phyloP scores from a whole-genome alignment of 2,797 vertebrate species.

The Rhyacichthys aspro region DNA sequence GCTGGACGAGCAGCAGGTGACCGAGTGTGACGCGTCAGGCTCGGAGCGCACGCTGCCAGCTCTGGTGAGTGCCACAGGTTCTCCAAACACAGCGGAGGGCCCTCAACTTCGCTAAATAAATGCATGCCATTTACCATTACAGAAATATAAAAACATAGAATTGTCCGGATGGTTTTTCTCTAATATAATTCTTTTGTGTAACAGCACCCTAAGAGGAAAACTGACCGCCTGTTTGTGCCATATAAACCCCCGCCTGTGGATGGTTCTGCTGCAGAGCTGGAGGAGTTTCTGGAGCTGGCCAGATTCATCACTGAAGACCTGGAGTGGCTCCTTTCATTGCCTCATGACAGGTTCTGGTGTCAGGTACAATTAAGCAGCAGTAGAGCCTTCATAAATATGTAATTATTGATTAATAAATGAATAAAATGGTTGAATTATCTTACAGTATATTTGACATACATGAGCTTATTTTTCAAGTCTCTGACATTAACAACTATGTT shows the following conservation, averaged over 20 bases:
- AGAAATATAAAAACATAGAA: no score
- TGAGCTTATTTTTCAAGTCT: no score
- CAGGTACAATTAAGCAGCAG: conserved; percentile 92
- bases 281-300: conserved; percentile 91
- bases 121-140: no score
- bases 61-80: conserved; percentile 80
- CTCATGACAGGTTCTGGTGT: conserved; percentile 98
- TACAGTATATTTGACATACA: no score
- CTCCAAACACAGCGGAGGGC: no score
- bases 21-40: conserved; percentile 78
- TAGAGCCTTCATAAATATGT: no score
- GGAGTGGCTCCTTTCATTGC: conserved; percentile 91
- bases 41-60: conserved; percentile 84
- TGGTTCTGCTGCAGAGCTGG: conserved; percentile 82
- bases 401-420: no score
- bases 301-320: conserved; percentile 91
- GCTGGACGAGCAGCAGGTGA: conserved; percentile 88
- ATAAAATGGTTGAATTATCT: no score
- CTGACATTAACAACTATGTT: no score
- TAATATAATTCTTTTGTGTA: conserved; percentile 3
- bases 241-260: conserved; percentile 86
- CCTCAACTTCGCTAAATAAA: no score
- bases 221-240: conserved; percentile 89
- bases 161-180: no score
- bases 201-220: conserved; percentile 89